A percentile compares a stretch with the other conserved stretches of the same genome.
phyloP scores from a whole-genome alignment of 2,113 vertebrate genomes.

The Anolis carolinensis region DNA sequence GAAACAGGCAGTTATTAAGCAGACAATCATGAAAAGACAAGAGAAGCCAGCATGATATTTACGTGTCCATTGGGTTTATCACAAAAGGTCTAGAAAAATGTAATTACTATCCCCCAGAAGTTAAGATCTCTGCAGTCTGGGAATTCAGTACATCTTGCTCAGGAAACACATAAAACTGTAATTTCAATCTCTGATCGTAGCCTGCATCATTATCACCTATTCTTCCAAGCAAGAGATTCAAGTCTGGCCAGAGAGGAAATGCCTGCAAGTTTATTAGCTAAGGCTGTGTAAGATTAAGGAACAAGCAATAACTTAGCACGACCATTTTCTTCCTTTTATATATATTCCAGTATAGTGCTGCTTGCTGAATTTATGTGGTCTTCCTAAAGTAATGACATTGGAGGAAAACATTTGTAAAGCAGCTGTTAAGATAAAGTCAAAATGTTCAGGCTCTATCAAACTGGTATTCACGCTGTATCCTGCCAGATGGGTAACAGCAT shows the following conservation, averaged over 20 bases:
- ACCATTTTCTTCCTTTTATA: not conserved
- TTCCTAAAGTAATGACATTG: conserved; percentile 19
- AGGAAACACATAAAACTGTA: not conserved
- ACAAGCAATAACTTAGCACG: not conserved
- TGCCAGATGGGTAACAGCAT: conserved; percentile 30
- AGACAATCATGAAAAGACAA: not conserved
- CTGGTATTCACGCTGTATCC: conserved; percentile 11
- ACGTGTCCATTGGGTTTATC: not conserved
- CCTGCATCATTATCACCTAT: not conserved
- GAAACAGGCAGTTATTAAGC: not conserved
- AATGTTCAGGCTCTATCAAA: not conserved
- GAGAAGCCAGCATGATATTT: not conserved
- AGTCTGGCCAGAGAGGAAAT: not conserved
- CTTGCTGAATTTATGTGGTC: conserved; percentile 15
- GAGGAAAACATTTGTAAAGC: conserved; percentile 8
- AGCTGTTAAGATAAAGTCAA: not conserved
- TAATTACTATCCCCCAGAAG: conserved; percentile 35
- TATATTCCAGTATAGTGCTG: not conserved
- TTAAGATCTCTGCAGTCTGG: not conserved
- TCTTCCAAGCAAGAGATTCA: conserved; percentile 32
- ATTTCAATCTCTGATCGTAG: not conserved
- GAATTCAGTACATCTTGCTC: not conserved
- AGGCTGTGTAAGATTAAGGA: not conserved
- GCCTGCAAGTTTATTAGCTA: not conserved
- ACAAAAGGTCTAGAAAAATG: not conserved